phyloP scores from a whole-genome alignment of 2,888 invertebrate genomes.

The Parnassius glacialis region DNA sequence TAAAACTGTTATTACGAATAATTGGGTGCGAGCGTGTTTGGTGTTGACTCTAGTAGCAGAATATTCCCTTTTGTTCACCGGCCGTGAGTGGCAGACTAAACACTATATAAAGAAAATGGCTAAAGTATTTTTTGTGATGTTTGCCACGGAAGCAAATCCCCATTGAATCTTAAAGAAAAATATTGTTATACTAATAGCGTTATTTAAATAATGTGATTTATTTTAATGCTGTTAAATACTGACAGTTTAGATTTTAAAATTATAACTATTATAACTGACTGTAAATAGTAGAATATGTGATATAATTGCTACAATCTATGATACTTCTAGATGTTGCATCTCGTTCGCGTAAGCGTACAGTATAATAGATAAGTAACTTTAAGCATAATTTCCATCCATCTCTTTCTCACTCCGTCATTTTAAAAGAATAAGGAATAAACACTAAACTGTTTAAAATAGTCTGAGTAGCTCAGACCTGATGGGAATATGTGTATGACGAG shows the following conservation, averaged over 20 bases:
- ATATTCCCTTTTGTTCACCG: no score
- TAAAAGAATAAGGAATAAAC: no score
- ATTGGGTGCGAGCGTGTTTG: no score
- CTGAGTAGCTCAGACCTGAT: no score
- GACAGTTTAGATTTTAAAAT: slow-evolving; percentile 40
- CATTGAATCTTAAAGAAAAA: slow-evolving; percentile 35
- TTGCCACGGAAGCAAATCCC: slow-evolving; percentile 31
- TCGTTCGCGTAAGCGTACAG: slow-evolving; percentile 40
- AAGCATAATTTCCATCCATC: no score
- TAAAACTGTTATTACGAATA: no score
- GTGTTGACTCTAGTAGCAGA: no score
- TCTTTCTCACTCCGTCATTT: background rate
- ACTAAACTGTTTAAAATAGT: no score
- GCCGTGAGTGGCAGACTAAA: no score
- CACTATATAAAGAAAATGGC: slow-evolving; percentile 12
- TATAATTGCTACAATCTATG: slow-evolving; percentile 17
- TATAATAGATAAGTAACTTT: background rate
- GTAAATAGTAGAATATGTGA: slow-evolving; percentile 34
- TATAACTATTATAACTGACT: slow-evolving; percentile 24
- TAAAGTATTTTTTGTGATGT: slow-evolving; percentile 32
- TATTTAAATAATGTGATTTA: slow-evolving; percentile 44
- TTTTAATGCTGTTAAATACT: slow-evolving; percentile 44
- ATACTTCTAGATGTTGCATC: slow-evolving; percentile 35
- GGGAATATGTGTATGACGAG: no score
- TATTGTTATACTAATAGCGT: slow-evolving; percentile 37